Evolutionary conservation across 2,797 vertebrate species (phyloP).

Genomic region (Carcharodon carcharias): DNA sequence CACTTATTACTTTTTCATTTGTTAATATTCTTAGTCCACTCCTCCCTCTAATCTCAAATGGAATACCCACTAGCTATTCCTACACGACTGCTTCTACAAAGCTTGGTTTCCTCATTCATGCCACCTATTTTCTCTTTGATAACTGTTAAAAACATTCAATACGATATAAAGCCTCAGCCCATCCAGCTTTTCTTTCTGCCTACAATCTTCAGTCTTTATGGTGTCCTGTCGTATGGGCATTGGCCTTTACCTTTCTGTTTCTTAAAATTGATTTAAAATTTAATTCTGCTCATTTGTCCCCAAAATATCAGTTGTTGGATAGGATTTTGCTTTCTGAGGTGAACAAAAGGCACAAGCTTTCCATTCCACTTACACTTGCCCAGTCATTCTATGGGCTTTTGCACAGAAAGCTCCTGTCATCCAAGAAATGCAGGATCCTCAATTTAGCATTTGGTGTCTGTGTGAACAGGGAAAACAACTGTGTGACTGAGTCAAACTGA

Average conservation of each 20-base stretch:
- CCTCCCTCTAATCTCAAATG: background rate
- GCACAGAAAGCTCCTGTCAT: background rate
- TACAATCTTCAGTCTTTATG: background rate
- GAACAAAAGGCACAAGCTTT: too few species aligned
- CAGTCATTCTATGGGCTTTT: background rate
- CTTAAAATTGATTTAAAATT: background rate
- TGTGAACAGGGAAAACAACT: background rate
- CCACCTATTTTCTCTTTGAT: background rate
- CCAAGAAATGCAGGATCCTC: background rate
- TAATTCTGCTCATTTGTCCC: background rate
- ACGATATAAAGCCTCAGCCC: background rate
- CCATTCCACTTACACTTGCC: background rate
- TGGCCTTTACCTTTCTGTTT: background rate
- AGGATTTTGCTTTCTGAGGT: background rate
- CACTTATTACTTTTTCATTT: background rate
- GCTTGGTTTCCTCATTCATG: background rate
- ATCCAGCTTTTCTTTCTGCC: background rate
- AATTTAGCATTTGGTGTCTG: background rate
- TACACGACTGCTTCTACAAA: background rate
- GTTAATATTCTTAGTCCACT: background rate
- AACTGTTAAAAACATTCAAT: background rate
- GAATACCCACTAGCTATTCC: background rate
- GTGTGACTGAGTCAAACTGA: background rate
- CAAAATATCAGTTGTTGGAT: background rate
- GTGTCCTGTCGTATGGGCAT: background rate